Conservation (phyloP, 2,113 vertebrate genomes). For the Ageneiosus marmoratus region DNA sequence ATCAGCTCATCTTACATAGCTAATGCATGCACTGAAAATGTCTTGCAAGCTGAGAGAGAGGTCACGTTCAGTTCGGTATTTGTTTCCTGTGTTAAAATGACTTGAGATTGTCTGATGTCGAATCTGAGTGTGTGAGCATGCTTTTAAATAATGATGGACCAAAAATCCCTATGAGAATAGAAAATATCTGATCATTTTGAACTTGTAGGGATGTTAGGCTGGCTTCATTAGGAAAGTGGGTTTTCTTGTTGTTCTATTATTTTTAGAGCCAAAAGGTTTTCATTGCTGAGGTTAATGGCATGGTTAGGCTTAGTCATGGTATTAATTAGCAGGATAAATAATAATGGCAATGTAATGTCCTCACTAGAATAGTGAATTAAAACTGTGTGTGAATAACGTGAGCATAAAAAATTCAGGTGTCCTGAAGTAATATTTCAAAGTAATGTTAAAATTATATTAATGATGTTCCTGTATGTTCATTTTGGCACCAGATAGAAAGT, state of each 20-base stretch:
- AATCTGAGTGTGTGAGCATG: background rate
- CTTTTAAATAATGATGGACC: no score
- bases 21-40: conserved; percentile 29
- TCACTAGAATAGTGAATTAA: no score
- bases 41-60: conserved; percentile 42
- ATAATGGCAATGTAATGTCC: no score
- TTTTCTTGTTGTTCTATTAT: no score
- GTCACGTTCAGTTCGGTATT: conserved; percentile 50
- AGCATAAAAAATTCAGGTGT: background rate
- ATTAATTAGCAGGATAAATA: no score
- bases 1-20: conserved; percentile 55
- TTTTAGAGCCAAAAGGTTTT: no score
- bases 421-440: background rate
- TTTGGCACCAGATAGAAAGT: background rate
- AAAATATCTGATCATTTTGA: no score
- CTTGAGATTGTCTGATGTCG: background rate
- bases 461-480: background rate
- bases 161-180: no score
- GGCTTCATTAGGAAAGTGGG: no score
- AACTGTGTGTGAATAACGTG: background rate
- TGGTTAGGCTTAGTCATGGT: no score
- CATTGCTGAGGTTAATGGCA: no score
- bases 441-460: background rate
- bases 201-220: no score
- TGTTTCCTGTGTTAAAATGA: background rate